Percentiles rank a stretch among this genome's conserved stretches.
These are phyloP conservation scores for Butorides virescens DNA, from an alignment of 2,113 vertebrate species.

Conservation along the genomic window DNA sequence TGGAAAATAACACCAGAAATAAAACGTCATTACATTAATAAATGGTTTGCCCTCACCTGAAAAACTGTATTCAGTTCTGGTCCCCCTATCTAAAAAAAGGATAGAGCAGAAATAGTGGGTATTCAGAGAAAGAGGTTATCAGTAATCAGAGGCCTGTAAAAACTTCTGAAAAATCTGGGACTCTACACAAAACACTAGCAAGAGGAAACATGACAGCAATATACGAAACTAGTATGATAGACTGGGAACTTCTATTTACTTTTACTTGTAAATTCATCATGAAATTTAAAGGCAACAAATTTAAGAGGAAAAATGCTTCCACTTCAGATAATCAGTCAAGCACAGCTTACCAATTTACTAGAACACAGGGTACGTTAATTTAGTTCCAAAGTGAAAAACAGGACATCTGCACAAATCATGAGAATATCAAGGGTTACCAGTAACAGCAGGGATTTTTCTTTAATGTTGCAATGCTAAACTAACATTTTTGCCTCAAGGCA, in stretches of 20 bases:
- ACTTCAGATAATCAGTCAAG: neutral
- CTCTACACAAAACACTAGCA: neutral
- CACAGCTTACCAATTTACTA: neutral
- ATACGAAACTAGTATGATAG: neutral
- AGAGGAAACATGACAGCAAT: neutral
- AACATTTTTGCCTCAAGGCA: neutral
- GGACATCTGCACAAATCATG: neutral
- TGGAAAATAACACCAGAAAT: neutral
- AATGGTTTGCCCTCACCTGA: conserved; percentile 31
- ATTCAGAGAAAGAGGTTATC: neutral
- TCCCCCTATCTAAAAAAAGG: conserved; percentile 35
- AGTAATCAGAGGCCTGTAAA: neutral
- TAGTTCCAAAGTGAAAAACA: neutral
- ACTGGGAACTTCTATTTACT: neutral
- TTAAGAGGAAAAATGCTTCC: neutral
- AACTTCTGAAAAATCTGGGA: neutral
- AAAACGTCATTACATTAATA: neutral
- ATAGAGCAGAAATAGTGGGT: conserved; percentile 21
- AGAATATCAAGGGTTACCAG: neutral
- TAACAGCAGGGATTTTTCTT: neutral
- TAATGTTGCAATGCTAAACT: neutral
- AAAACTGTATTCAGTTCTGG: conserved; percentile 45
- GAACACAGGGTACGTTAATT: neutral
- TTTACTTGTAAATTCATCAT: neutral
- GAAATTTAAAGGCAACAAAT: neutral